phyloP scores from a whole-genome alignment of 23 tunicate species.

The Styela clava region DNA sequence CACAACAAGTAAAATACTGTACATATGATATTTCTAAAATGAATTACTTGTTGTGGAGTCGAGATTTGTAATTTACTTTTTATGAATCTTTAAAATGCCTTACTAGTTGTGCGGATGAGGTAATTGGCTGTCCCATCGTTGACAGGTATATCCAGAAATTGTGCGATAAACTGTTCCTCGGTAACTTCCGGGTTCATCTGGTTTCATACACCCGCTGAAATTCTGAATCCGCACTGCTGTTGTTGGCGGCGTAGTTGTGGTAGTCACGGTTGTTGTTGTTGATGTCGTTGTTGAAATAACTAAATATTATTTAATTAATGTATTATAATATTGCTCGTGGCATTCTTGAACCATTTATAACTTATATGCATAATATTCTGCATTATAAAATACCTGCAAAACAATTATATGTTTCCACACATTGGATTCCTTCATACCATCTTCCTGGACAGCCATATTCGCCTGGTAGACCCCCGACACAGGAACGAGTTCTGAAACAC shows the following conservation, averaged over 20 bases:
- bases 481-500: constrained; percentile 18
- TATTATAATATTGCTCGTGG: not conserved
- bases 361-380: too few relatives aligned
- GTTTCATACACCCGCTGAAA: not conserved
- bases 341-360: not conserved
- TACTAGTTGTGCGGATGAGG: constrained; percentile 26
- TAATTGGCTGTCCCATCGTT: constrained; percentile 24
- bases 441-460: constrained; percentile 8
- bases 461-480: not conserved
- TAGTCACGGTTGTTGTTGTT: constrained; percentile 12
- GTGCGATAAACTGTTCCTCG: constrained; percentile 12
- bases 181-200: constrained; percentile 8
- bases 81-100: too few relatives aligned
- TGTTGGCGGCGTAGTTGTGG: not conserved
- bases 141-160: constrained; percentile 27
- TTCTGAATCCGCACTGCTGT: not conserved
- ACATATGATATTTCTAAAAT: too few relatives aligned
- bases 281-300: not conserved
- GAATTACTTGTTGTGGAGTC: too few relatives aligned
- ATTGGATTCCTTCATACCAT: constrained; percentile 9
- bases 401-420: constrained; percentile 12
- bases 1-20: too few relatives aligned
- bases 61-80: too few relatives aligned
- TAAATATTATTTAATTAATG: not conserved
- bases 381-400: constrained; percentile 2